These are phyloP conservation scores for Agraylea sexmaculata DNA, from an alignment of 1,140 invertebrate species.

Conservation along the genomic window DNA sequence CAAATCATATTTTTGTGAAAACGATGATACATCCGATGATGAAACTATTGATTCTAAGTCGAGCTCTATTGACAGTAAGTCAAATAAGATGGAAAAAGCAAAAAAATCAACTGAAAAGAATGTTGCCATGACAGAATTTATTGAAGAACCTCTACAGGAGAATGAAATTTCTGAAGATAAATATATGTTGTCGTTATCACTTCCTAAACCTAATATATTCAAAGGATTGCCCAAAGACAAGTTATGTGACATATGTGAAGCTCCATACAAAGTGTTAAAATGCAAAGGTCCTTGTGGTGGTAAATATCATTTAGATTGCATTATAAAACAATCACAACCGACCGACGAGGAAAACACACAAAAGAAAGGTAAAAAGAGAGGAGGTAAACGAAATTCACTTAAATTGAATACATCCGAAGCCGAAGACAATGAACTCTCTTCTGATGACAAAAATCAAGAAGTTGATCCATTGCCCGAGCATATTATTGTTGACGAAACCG, in stretches of 20 bases:
- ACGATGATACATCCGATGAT: conserved; percentile 20
- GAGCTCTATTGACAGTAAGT: not conserved
- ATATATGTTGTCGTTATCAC: conserved; percentile 22
- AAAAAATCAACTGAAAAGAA: conserved; percentile 1
- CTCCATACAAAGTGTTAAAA: conserved; percentile 44
- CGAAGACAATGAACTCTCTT: not conserved
- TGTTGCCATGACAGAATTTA: not conserved
- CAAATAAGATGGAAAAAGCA: not conserved
- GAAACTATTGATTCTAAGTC: conserved; percentile 18
- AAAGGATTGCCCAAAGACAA: conserved; percentile 46
- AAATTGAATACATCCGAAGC: conserved; percentile 6
- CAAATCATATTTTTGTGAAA: conserved; percentile 14
- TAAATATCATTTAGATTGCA: conserved; percentile 42
- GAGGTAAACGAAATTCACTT: conserved; percentile 23
- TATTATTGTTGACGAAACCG: conserved; percentile 24
- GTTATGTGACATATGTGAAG: conserved; percentile 57
- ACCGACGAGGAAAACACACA: conserved; percentile 20
- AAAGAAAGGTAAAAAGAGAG: conserved; percentile 33
- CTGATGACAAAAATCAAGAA: not conserved
- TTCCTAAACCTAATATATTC: conserved; percentile 44
- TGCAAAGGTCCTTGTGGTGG: conserved; percentile 47
- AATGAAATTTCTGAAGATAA: too few species aligned
- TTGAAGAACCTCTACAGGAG: not conserved
- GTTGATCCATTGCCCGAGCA: not conserved
- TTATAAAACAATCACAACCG: conserved; percentile 24